phyloP scores from a whole-genome alignment of 1,140 invertebrate species.

The Cryptotermes secundus region DNA sequence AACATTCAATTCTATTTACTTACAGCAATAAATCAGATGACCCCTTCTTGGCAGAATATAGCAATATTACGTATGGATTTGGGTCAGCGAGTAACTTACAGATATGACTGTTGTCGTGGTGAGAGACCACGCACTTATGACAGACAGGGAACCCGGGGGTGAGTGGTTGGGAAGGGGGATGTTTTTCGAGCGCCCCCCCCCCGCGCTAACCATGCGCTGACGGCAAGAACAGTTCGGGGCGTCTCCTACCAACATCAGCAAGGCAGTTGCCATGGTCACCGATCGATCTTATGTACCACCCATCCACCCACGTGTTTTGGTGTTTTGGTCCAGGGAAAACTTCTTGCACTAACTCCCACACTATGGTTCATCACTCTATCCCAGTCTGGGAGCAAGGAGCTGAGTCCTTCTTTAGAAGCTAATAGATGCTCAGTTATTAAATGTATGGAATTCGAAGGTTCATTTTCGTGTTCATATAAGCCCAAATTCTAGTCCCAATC shows the following conservation, averaged over 20 bases:
- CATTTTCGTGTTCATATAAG: no score
- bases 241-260: conserved; percentile 1
- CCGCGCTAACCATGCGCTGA: neutral
- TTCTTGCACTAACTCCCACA: neutral
- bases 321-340: conserved; percentile 26
- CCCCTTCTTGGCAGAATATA: no score
- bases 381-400: neutral
- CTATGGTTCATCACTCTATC: neutral
- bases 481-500: no score
- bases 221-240: neutral
- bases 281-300: neutral
- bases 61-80: neutral
- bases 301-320: conserved; percentile 9
- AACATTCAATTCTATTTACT: no score
- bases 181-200: no score
- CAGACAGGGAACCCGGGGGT: neutral
- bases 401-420: no score
- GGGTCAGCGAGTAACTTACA: neutral
- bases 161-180: neutral
- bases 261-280: conserved; percentile 22
- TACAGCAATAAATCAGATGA: no score
- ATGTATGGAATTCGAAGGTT: no score
- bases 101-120: neutral
- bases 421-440: no score
- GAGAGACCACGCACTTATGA: neutral